These are phyloP conservation scores for Lagria hirta DNA, from an alignment of 2,888 invertebrate species.

Conservation along the genomic window DNA sequence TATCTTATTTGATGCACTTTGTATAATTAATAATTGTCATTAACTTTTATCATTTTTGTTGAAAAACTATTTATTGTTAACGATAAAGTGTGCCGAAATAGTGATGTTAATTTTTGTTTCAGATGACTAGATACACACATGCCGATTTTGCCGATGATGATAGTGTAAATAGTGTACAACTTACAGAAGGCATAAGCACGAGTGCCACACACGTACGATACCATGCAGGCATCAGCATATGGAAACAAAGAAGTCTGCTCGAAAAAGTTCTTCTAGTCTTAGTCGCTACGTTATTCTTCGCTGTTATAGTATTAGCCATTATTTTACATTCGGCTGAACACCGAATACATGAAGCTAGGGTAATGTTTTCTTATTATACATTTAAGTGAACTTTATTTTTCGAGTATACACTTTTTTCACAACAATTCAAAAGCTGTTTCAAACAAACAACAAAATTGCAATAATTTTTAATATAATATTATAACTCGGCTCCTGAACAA, in stretches of 20 bases:
- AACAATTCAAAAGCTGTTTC: too few species aligned
- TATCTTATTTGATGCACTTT: too few species aligned
- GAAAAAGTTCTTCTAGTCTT: conserved; percentile 70
- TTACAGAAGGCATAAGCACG: conserved; percentile 74
- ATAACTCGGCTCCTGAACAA: too few species aligned
- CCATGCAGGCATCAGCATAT: conserved; percentile 75
- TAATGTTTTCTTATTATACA: too few species aligned
- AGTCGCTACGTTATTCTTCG: conserved; percentile 59
- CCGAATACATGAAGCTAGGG: conserved; percentile 52
- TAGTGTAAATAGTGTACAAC: conserved; percentile 80
- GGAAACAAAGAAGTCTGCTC: conserved; percentile 71
- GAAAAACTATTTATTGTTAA: too few species aligned
- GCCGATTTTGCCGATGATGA: conserved; percentile 85
- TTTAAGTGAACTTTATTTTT: too few species aligned
- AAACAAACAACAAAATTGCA: too few species aligned
- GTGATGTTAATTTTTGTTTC: conserved; percentile 36
- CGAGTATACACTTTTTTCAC: background rate
- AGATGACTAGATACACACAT: conserved; percentile 90
- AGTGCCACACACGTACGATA: conserved; percentile 82
- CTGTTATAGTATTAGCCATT: conserved; percentile 64
- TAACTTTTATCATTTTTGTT: too few species aligned
- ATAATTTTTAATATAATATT: too few species aligned
- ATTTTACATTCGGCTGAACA: conserved; percentile 59
- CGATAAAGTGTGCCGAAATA: background rate
- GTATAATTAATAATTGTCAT: too few species aligned